Evolutionary conservation across 2,888 invertebrate species (phyloP), one percentile per base, ranked within the genome.

Genomic region (Oxycera nigricornis): DNA sequence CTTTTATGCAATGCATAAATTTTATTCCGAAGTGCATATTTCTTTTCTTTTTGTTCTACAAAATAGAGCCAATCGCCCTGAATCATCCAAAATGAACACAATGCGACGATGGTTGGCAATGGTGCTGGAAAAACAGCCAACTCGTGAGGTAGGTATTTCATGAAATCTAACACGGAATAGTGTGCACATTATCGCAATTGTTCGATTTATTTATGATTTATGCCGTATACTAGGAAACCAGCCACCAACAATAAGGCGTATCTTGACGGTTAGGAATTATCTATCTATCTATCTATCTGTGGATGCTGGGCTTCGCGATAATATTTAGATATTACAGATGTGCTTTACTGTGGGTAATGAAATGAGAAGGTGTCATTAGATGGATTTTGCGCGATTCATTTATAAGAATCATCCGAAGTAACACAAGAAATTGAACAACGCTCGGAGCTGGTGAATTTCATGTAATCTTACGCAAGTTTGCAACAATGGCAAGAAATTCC

Each of bases 201-300:
- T 70, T 70, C 70, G 70, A 70, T 55, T 52, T 52, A 52, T 70
- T 55, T 70, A 30, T 70, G 55, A 70, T 70, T 70, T 68, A 68
- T 68, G 67, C 55, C 22, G 68, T 28, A 11, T 22, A 20, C 20
- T 17, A 46, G 30, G 30, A 50, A 28, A n/a, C 68, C n/a, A 28
- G 31, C 35, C n/a, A n/a, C n/a, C 22, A 14, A 52, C 35, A 41
- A 39, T 65, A 31, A 70, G 70, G 70, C 70, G 70, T 50, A 20
- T 20, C 30, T 65, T 24, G n/a, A 24, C 9, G 20, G 30, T 22
- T 61, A 20, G 31, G 61, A 31, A 61, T 30, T 61, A 61, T 61
- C 46, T 46, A 14, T 46, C 17, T 46, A 17, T 46, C n/a, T n/a
- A n/a, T n/a, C n/a, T n/a, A n/a, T n/a, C n/a, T n/a, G n/a, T 46